Conservation (phyloP, 2,888 invertebrate species). For the Agrotis clavis region DNA sequence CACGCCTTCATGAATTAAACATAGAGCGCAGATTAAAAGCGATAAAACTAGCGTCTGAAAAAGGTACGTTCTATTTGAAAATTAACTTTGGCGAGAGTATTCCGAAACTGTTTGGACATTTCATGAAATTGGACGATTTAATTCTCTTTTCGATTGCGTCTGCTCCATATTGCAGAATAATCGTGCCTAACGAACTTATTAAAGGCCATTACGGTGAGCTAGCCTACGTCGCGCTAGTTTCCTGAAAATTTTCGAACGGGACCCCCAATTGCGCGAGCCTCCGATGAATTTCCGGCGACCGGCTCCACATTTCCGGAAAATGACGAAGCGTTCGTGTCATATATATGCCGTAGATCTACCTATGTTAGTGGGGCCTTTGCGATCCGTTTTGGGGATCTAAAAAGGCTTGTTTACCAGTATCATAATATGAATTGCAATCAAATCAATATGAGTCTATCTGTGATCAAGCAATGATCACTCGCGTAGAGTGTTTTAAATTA, state of each 20-base stretch:
- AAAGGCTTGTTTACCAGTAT: too few relatives aligned
- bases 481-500: too few relatives aligned
- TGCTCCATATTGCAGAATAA: slow-evolving; percentile 37
- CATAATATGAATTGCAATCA: too few relatives aligned
- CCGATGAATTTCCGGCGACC: slow-evolving; percentile 84
- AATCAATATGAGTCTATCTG: too few relatives aligned
- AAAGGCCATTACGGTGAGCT: slow-evolving; percentile 59
- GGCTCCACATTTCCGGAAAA: slow-evolving; percentile 81
- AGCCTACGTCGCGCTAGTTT: slow-evolving; percentile 74
- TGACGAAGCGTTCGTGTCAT: slow-evolving; percentile 76
- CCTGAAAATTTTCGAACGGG: slow-evolving; percentile 78
- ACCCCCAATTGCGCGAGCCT: slow-evolving; percentile 81
- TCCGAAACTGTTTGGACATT: slow-evolving; percentile 38
- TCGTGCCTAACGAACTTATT: slow-evolving; percentile 44
- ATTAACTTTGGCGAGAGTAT: slow-evolving; percentile 44
- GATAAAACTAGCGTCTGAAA: slow-evolving; percentile 59
- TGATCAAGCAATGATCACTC: too few relatives aligned
- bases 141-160: slow-evolving; percentile 44
- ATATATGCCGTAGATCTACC: slow-evolving; percentile 67
- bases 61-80: slow-evolving; percentile 50
- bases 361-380: slow-evolving; percentile 62
- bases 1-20: slow-evolving; percentile 55
- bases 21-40: slow-evolving; percentile 56
- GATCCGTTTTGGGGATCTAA: slow-evolving; percentile 34
- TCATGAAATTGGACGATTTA: slow-evolving; percentile 54